Evolutionary conservation across 2,888 invertebrate genomes (phyloP), one percentile per base, ranked within the genome.

Genomic region (Phalera bucephala): DNA sequence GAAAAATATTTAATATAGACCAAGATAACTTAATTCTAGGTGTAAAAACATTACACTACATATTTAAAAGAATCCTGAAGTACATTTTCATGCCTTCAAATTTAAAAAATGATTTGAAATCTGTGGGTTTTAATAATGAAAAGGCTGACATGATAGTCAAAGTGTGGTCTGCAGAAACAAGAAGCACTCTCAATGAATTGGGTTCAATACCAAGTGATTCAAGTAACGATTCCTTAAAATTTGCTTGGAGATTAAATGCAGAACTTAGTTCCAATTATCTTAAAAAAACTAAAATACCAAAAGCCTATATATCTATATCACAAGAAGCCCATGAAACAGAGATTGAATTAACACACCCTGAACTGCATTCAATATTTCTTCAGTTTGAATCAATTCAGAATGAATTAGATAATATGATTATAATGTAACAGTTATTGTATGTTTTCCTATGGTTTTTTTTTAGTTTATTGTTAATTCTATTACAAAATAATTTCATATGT

Each of bases 351-450:
- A 78, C 79, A n/a, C 87, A 84, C 60, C 48, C 78, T 10, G 87
- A 88, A 50, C 58, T 88, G 4, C 74, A 88, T 60, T 74, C 80
- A 25, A 60, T 85, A 39, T 89, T 80, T 60, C 57, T 87, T 8
- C 85, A 88, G 55, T 73, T 87, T 64, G 89, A 88, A 61, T 70
- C 77, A 1, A 73, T 88, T 36, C 88, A 89, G 60, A 83, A 74
- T 75, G 87, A 88, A 63, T 61, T 89, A 40, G 89, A 89, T 66
- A 80, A 69, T 61, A 42, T 84, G 34, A 64, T 74, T 35, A 65
- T 17, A 17, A n/a, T n/a, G n/a, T n/a, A n/a, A n/a, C n/a, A n/a
- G n/a, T n/a, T n/a, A n/a, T n/a, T n/a, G n/a, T n/a, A n/a, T n/a
- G n/a, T n/a, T n/a, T n/a, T n/a, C n/a, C n/a, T n/a, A n/a, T n/a